Evolutionary conservation across 2,888 invertebrate species (phyloP).

Genomic region (Epirrhoe tristata): DNA sequence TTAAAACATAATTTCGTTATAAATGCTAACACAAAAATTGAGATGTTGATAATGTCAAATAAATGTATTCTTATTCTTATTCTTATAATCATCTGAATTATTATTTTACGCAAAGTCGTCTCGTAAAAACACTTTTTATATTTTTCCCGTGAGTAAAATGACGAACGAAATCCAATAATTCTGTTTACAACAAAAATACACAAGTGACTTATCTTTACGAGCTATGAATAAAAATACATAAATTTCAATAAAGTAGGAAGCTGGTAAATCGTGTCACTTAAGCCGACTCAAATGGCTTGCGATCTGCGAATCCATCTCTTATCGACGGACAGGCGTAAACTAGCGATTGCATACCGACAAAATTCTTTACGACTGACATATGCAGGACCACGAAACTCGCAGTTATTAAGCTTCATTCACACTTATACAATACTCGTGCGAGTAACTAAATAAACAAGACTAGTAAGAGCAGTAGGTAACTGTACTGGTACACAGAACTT

Average conservation of each 20-base stretch:
- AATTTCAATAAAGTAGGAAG: conserved; percentile 22
- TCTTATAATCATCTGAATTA: conserved; percentile 14
- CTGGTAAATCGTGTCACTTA: conserved; percentile 21
- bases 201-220: conserved; percentile 33
- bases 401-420: conserved; percentile 5
- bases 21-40: not conserved
- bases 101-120: conserved; percentile 18
- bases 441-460: not conserved
- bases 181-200: conserved; percentile 22
- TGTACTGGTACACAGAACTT: too few species aligned
- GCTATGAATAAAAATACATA: conserved; percentile 33
- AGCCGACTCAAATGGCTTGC: conserved; percentile 26
- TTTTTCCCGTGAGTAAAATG: conserved; percentile 14
- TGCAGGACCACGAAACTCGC: conserved; percentile 30
- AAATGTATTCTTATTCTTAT: too few species aligned
- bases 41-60: conserved; percentile 6
- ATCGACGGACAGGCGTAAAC: conserved; percentile 32
- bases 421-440: not conserved
- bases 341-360: conserved; percentile 27
- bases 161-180: conserved; percentile 23
- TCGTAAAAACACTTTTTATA: conserved; percentile 24
- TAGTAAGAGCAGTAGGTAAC: not conserved
- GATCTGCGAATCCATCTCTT: conserved; percentile 26
- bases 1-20: not conserved
- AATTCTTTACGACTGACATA: conserved; percentile 35